Evolutionary conservation across 92 coral and sea anemone species (phyloP), one percentile per base, ranked within the genome.

Genomic region (Epizoanthus scotinus): DNA sequence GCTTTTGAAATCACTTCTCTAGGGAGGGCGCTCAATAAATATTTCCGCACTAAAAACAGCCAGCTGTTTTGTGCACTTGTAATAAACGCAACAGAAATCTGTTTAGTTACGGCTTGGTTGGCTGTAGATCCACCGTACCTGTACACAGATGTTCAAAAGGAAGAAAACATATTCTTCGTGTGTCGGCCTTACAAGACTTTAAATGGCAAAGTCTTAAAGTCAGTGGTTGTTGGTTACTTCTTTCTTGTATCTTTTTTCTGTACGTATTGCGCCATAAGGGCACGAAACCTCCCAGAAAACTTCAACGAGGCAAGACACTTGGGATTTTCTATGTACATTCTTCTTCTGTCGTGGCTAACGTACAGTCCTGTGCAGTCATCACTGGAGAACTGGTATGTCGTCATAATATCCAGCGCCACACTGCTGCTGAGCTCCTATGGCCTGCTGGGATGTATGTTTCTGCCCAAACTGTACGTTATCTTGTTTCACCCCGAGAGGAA

Each of bases 1-100:
- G 95, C 92, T 71, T 91, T 91, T 73, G 92, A 91, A 67, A 79
- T 90, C 3, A 82, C 82, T 6, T 59, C 80, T 47, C 81, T 88
- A 42, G 77, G 86, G 12, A 85, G 83, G 25, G 89, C 92, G 90
- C 50, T 91, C 27, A 88, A 75, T 70, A 89, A 81, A 69, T 79
- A 81, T 31, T 49, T 57, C 61, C 84, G 86, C 71, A 70, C 77
- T n/a, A 84, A 69, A 81, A 53, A 83, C 20, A 64, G 81, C 22
- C 95, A 91, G 38, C 38, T 88, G n/a, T 29, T 77, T 50, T 69
- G 75, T 2, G 88, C 86, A 8, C 6, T 83, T 53, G 18, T 84
- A 60, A 67, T 91, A 21, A 91, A 91, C 65, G 61, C 77, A 10
- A 70, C 83, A 10, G 88, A 88, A 61, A 55, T 88, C 15, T 65